Evolutionary conservation across 2,888 invertebrate species (phyloP).

Genomic region (Drosophila vallismaia): DNA sequence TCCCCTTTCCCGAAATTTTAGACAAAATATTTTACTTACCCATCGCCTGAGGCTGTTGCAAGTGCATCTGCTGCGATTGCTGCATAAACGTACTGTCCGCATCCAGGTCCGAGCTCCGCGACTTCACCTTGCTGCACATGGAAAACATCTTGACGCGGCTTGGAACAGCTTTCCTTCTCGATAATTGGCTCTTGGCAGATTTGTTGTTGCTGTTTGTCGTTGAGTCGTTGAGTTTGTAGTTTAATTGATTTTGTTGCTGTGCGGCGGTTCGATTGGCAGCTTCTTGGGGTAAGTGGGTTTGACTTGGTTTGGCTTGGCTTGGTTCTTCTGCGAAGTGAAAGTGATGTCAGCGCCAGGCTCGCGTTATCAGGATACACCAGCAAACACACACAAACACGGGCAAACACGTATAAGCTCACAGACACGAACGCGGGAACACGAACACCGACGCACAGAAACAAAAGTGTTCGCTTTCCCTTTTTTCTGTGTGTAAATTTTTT

Average conservation of each 20-base stretch:
- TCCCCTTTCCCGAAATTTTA: neutral
- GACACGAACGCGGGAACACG: conserved; percentile 17
- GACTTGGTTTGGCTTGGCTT: neutral
- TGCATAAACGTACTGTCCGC: conserved; percentile 42
- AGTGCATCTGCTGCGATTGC: conserved; percentile 48
- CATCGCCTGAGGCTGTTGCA: conserved; percentile 73
- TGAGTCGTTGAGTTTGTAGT: conserved; percentile 35
- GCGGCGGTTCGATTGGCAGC: conserved; percentile 40
- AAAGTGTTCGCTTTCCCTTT: conserved; percentile 64
- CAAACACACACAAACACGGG: conserved; percentile 24
- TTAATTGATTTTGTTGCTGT: conserved; percentile 43
- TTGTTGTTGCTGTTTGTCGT: conserved; percentile 46
- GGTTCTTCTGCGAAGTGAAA: conserved; percentile 29
- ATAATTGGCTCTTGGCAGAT: conserved; percentile 62
- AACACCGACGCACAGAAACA: conserved; percentile 25
- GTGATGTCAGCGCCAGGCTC: conserved; percentile 55
- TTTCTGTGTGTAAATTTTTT: conserved; percentile 25
- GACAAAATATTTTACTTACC: conserved; percentile 69
- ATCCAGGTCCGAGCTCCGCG: conserved; percentile 71
- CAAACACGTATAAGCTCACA: conserved; percentile 12
- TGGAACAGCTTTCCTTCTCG: conserved; percentile 7
- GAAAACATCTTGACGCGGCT: conserved; percentile 80
- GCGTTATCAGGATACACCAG: conserved; percentile 54
- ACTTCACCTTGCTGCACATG: conserved; percentile 84
- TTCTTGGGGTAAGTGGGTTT: conserved; percentile 14